A percentile compares a stretch with the other conserved stretches of the same genome.
Conservation (phyloP, 2,797 vertebrate species). For the Poecilia picta region DNA sequence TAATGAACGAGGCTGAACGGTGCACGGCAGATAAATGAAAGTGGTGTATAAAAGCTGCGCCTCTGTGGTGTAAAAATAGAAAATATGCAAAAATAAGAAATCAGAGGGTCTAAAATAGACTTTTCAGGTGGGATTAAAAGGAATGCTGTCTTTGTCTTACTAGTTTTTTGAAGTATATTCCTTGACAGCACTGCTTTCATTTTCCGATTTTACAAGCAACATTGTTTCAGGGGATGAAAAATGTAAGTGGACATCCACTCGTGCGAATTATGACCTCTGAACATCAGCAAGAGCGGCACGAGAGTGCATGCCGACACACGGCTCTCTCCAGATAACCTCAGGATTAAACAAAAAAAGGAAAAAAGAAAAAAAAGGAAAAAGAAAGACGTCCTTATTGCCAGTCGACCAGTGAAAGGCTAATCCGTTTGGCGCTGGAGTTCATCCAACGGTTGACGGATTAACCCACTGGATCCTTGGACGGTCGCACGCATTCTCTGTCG, state of each 20-base stretch:
- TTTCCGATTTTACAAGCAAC: conserved; percentile 28
- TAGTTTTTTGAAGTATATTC: conserved; percentile 11
- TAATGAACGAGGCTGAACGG: conserved; percentile 40
- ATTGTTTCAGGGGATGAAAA: not conserved
- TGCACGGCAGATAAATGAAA: conserved; percentile 6
- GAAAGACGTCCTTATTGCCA: conserved; percentile 44
- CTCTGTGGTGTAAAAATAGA: conserved; percentile 10
- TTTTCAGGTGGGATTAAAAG: conserved; percentile 49
- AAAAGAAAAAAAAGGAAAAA: conserved; percentile 24
- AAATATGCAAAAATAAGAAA: conserved; percentile 14
- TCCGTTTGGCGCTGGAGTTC: conserved; percentile 61
- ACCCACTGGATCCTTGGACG: conserved; percentile 45
- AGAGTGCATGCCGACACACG: not conserved
- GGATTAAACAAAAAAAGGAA: not conserved
- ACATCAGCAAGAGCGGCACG: not conserved
- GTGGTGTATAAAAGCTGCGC: not conserved
- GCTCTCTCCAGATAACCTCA: not conserved
- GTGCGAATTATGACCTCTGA: conserved; percentile 28
- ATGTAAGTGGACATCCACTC: not conserved
- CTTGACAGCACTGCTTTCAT: conserved; percentile 32
- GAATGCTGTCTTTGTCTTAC: conserved; percentile 13
- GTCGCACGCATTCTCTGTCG: conserved; percentile 17
- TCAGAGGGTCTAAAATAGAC: conserved; percentile 56
- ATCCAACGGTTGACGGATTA: conserved; percentile 64
- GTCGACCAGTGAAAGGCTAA: conserved; percentile 57